Conservation (phyloP, 2,797 vertebrate genomes). For the Parauchenoglanis punctatus region DNA sequence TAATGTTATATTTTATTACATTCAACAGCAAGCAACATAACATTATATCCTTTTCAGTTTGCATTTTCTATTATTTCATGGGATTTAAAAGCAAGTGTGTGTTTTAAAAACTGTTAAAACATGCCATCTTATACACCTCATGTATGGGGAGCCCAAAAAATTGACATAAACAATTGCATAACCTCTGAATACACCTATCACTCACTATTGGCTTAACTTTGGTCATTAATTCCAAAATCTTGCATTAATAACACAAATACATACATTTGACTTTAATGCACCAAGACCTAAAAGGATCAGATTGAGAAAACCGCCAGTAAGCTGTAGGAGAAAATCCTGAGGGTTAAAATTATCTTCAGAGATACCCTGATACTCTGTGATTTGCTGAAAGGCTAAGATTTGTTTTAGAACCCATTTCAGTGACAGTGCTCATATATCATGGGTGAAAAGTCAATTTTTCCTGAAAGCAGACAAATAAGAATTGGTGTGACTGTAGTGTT, state of each 20-base stretch:
- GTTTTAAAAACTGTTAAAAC: not conserved
- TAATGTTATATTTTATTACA: not conserved
- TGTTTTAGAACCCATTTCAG: slow-evolving; percentile 20
- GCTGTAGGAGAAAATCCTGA: not conserved
- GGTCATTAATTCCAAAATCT: not conserved
- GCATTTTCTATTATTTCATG: not conserved
- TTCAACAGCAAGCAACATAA: not conserved
- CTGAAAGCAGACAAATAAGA: not conserved
- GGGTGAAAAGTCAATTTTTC: slow-evolving; percentile 16
- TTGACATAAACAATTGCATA: not conserved
- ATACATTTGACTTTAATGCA: not conserved
- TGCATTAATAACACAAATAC: not conserved
- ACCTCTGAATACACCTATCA: too few species aligned
- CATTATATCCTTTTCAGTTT: not conserved
- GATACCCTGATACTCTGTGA: slow-evolving; percentile 12
- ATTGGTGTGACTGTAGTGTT: slow-evolving; percentile 29
- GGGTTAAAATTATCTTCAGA: not conserved
- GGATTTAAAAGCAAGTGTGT: not conserved
- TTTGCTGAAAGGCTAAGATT: slow-evolving; percentile 20
- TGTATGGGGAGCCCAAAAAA: not conserved
- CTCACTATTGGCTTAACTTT: not conserved
- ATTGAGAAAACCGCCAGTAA: slow-evolving; percentile 1
- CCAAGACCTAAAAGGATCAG: not conserved
- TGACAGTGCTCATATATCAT: slow-evolving; percentile 19
- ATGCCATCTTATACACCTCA: not conserved